These are phyloP conservation scores for Cantharis nigra DNA, from an alignment of 2,888 invertebrate genomes.

Conservation along the genomic window DNA sequence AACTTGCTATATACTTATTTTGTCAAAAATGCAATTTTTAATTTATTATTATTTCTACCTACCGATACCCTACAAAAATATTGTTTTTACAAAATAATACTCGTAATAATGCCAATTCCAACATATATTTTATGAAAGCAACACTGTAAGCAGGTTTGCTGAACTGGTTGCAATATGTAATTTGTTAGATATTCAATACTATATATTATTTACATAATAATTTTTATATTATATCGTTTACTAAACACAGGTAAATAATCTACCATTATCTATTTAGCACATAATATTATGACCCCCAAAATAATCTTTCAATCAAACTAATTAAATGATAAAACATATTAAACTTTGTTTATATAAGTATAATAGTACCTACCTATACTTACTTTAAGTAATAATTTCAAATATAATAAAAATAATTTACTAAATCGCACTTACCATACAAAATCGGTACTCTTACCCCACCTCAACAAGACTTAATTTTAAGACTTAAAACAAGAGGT, in stretches of 20 bases:
- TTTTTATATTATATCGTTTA: no score
- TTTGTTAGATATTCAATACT: not conserved
- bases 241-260: not conserved
- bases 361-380: no score
- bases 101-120: not conserved
- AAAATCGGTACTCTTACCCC: no score
- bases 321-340: no score
- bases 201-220: not conserved
- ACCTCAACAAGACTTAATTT: no score
- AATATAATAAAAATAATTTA: no score
- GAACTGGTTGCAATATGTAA: slow-evolving; percentile 12
- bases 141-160: slow-evolving; percentile 12
- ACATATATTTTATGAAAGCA: not conserved
- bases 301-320: no score
- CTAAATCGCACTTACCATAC: no score
- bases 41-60: not conserved
- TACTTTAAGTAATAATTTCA: no score
- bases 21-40: not conserved
- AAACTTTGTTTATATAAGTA: no score
- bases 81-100: not conserved
- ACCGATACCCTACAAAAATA: not conserved
- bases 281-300: not conserved
- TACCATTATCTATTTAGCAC: not conserved
- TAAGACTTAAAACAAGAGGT: no score
- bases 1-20: not conserved